Base-by-base conservation (phyloP, 2,797 vertebrate genomes). In the Salarias fasciatus region DNA sequence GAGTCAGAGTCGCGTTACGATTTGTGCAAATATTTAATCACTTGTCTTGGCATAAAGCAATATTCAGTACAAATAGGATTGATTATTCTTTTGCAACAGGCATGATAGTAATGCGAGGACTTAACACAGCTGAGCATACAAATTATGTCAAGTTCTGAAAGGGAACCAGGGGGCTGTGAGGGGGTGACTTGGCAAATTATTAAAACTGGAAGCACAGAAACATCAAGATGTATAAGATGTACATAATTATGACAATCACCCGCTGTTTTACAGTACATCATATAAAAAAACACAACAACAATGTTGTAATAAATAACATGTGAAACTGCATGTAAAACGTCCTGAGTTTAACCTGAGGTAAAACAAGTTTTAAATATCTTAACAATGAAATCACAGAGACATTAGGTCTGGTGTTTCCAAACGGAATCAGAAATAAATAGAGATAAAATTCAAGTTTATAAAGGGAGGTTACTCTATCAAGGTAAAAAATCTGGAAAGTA, bases 11-110 rank as follows among this genome's bases (percentile, higher is more conserved):
- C 41, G 1, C 35, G 43, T 77, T 71, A 73, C 62, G 83, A 44
- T 73, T 79, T 87, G 85, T 83, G 82, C 76, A 87, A 88, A 90
- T 85, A 71, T 93, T 93, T 88, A 91, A 88, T 91, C 45, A 57
- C 73, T 70, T 75, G 71, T 82, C 72, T 72, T 70, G 66, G 78
- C 72, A 65, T 58, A 53, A 72, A 73, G 80, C 67, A 84, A 84
- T 80, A 69, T 82, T 87, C 72, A 73, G 73, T 80, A 83, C 80
- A 91, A 89, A 91, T 52, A 86, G 44, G 62, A 77, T 59, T 75
- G 37, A 73, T 81, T 81, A 75, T 77, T 80, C 53, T 70, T n/a
- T 69, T 64, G 48, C 69, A 68, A 33, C 7, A 24, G 48, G 65
- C 65, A 46, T 59, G 67, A 72, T 51, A 56, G 66, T 72, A 64